These are phyloP conservation scores for Phyllopteryx taeniolatus DNA, from an alignment of 2,113 vertebrate species.

Conservation along the genomic window DNA sequence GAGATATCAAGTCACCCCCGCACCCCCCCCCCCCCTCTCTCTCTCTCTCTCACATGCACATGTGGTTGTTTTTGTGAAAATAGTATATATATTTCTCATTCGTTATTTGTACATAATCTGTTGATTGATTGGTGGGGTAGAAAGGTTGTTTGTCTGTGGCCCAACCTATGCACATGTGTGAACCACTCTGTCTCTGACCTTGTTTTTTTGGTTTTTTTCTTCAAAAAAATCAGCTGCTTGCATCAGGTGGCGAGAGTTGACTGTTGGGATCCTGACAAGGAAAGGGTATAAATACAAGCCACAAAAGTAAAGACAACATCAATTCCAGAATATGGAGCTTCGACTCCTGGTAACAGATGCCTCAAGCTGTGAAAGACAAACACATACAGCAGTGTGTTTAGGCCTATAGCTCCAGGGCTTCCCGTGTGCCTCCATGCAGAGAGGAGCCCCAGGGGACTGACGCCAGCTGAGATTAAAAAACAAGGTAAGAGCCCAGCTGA, in stretches of 20 bases:
- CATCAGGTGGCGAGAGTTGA: constrained; percentile 71
- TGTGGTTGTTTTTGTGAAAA: neutral
- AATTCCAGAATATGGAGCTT: constrained; percentile 54
- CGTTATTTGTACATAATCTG: neutral
- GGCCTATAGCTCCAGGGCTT: constrained; percentile 51
- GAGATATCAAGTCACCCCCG: too few species aligned
- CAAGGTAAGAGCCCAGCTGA: constrained; percentile 80
- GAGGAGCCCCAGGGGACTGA: constrained; percentile 68
- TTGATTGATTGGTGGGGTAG: constrained; percentile 31
- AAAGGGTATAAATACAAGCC: constrained; percentile 71
- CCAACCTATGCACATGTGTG: constrained; percentile 38
- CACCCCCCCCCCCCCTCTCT: neutral
- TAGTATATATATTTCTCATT: neutral
- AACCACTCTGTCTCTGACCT: constrained; percentile 57
- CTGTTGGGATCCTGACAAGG: constrained; percentile 64
- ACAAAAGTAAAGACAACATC: constrained; percentile 23
- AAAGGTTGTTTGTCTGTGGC: constrained; percentile 43
- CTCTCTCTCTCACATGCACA: neutral
- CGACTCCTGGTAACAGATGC: constrained; percentile 53
- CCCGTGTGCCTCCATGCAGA: constrained; percentile 70
- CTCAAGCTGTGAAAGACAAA: constrained; percentile 34
- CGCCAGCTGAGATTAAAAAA: constrained; percentile 76
- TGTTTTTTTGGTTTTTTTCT: constrained; percentile 38
- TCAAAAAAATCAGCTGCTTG: constrained; percentile 58
- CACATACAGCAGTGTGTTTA: constrained; percentile 19